These are phyloP conservation scores for Elephantulus edwardii DNA, from an alignment of 2,113 vertebrate genomes.

Conservation along the genomic window DNA sequence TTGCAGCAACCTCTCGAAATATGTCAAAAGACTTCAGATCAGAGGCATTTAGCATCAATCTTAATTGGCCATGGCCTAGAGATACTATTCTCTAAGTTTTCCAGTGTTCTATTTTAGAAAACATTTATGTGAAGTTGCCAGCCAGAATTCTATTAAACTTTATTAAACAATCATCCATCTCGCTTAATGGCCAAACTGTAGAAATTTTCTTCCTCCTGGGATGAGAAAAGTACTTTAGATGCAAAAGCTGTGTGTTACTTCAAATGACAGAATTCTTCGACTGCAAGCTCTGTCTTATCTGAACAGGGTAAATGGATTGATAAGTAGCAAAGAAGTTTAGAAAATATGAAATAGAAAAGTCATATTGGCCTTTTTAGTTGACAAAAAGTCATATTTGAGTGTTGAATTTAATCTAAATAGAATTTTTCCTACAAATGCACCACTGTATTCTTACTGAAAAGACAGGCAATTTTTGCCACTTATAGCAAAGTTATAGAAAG, in stretches of 20 bases:
- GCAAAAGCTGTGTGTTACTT: constrained; percentile 21
- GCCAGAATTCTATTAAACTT: constrained; percentile 41
- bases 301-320: constrained; percentile 19
- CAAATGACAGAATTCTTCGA: neutral
- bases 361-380: neutral
- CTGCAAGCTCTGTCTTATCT: neutral
- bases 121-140: constrained; percentile 12
- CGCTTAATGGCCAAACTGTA: constrained; percentile 2
- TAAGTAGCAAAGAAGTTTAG: neutral
- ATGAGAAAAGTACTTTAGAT: neutral
- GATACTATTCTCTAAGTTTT: neutral
- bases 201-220: constrained; percentile 46
- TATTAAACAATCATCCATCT: constrained; percentile 49
- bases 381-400: neutral
- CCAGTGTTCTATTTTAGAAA: constrained; percentile 3
- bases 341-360: neutral
- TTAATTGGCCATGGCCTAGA: neutral
- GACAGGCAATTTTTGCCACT: neutral
- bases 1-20: constrained; percentile 12
- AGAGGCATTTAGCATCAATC: neutral
- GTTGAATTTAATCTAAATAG: neutral
- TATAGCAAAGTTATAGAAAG: neutral
- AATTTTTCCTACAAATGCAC: neutral
- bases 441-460: neutral
- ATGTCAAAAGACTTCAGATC: constrained; percentile 19